Evolutionary conservation across 2,888 invertebrate species (phyloP).

Genomic region (Melitaea athalia): DNA sequence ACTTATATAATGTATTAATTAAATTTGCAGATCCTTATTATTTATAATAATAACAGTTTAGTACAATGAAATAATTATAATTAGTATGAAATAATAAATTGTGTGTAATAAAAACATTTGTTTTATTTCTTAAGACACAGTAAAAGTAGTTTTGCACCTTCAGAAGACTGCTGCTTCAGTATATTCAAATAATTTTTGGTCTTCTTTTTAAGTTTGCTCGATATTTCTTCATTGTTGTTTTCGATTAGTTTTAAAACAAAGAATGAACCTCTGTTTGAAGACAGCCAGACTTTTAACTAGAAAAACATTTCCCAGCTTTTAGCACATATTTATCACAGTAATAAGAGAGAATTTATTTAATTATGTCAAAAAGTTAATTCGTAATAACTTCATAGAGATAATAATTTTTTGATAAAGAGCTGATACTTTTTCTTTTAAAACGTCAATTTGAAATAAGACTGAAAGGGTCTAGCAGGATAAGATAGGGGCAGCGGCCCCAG

Average conservation of each 20-base stretch:
- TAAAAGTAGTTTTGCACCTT: slow-evolving; percentile 85
- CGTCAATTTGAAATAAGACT: background rate
- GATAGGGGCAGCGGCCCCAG: no score
- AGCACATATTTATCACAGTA: no score
- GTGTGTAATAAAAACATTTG: slow-evolving; percentile 38
- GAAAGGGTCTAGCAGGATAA: no score
- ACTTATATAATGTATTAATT: no score
- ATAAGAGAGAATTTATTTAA: no score
- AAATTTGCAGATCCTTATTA: no score
- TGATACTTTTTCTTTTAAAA: no score
- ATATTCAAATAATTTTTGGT: slow-evolving; percentile 67
- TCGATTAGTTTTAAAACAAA: slow-evolving; percentile 86
- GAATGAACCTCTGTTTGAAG: slow-evolving; percentile 89
- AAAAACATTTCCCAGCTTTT: slow-evolving; percentile 37
- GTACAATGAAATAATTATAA: slow-evolving; percentile 11
- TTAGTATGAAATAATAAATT: slow-evolving; percentile 21
- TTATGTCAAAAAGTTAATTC: no score
- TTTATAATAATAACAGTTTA: background rate
- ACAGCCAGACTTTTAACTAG: slow-evolving; percentile 85
- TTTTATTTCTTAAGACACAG: slow-evolving; percentile 74
- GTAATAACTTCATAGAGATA: background rate
- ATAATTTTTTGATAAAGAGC: background rate
- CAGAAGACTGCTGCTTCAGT: slow-evolving; percentile 79
- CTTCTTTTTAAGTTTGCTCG: slow-evolving; percentile 71
- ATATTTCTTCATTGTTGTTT: slow-evolving; percentile 76